Evolutionary conservation across 2,797 vertebrate genomes (phyloP).

Genomic region (Holocentrus rufus): DNA sequence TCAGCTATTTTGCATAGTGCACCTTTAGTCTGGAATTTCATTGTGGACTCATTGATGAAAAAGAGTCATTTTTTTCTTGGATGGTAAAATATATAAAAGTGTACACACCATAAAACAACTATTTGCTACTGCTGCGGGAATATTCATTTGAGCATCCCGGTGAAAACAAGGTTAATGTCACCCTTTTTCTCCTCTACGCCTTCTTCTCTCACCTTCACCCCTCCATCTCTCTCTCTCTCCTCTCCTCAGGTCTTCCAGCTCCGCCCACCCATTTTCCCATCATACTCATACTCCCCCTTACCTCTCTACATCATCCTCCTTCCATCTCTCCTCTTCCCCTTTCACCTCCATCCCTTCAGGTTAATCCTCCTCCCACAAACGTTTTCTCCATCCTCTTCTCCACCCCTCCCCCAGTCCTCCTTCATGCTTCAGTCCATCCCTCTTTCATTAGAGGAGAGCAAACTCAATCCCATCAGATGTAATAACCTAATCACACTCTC

Average conservation of each 20-base stretch:
- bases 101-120: neutral
- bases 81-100: too few species aligned
- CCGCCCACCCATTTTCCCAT: neutral
- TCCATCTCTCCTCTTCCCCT: conserved; percentile 30
- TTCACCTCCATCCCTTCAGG: too few species aligned
- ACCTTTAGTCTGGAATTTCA: too few species aligned
- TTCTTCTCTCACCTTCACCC: conserved; percentile 55
- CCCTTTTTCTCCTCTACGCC: conserved; percentile 2
- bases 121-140: conserved; percentile 27
- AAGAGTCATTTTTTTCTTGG: conserved; percentile 9
- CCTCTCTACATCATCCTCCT: neutral
- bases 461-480: conserved; percentile 67
- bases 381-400: neutral
- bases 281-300: too few species aligned
- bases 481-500: conserved; percentile 62
- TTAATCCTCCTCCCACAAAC: neutral
- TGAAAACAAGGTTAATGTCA: conserved; percentile 47
- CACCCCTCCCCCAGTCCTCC: neutral
- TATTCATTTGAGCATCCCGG: neutral
- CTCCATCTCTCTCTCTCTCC: neutral
- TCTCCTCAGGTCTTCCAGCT: neutral
- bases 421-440: conserved; percentile 54
- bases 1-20: too few species aligned
- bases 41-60: too few species aligned
- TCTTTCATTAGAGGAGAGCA: conserved; percentile 70